phyloP scores from a whole-genome alignment of 2,888 invertebrate genomes.

The Calameuta idolon region DNA sequence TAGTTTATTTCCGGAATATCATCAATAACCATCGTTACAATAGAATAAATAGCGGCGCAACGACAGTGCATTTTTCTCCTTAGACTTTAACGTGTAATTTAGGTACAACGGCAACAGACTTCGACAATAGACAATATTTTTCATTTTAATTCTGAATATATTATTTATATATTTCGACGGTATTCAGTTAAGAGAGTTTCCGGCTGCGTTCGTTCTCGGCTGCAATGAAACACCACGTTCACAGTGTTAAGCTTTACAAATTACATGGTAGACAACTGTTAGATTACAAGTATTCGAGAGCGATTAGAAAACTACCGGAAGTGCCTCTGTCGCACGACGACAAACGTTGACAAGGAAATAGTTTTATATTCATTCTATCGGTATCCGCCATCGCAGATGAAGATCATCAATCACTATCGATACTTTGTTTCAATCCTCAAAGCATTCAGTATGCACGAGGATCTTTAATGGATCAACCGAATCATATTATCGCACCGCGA shows the following conservation, averaged over 20 bases:
- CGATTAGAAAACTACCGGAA: not conserved
- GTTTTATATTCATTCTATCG: not conserved
- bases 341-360: not conserved
- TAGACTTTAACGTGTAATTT: slow-evolving; percentile 44
- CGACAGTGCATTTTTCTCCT: slow-evolving; percentile 35
- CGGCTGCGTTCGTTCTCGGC: not conserved
- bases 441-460: not conserved
- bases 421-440: not conserved
- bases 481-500: not conserved
- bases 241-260: not conserved
- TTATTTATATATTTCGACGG: not conserved
- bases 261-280: not conserved
- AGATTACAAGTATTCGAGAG: not conserved
- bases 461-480: not conserved
- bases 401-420: not conserved
- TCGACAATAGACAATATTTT: slow-evolving; percentile 28
- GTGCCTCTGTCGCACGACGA: not conserved
- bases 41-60: slow-evolving; percentile 54
- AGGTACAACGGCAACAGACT: slow-evolving; percentile 46
- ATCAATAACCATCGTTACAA: slow-evolving; percentile 44
- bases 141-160: slow-evolving; percentile 7
- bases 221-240: not conserved
- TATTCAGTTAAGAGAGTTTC: not conserved
- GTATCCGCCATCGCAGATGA: not conserved
- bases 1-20: slow-evolving; percentile 12